A percentile compares a stretch with the other conserved stretches of the same genome.
phyloP scores from a whole-genome alignment of 2,888 invertebrate genomes.

The Aphodius granarius region DNA sequence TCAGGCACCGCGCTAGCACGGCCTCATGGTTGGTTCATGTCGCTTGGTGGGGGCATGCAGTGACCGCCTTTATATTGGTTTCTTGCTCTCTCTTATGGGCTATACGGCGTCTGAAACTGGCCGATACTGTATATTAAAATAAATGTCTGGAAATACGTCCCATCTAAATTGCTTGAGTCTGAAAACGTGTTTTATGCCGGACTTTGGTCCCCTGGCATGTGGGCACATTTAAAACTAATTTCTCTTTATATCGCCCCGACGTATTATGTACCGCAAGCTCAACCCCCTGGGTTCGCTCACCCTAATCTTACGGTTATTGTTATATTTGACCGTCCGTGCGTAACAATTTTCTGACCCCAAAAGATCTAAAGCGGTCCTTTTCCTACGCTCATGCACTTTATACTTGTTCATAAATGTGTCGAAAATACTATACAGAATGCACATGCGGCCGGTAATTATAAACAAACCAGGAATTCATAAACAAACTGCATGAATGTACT shows the following conservation, averaged over 20 bases:
- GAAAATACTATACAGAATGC: background rate
- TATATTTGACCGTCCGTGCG: background rate
- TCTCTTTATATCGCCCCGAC: background rate
- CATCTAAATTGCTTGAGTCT: background rate
- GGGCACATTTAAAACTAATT: background rate
- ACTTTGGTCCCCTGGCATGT: background rate
- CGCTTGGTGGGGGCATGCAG: too few species aligned
- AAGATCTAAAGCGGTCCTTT: background rate
- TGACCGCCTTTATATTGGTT: too few species aligned
- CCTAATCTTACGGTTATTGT: background rate
- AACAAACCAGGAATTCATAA: background rate
- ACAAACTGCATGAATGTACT: background rate
- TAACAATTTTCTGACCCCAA: background rate
- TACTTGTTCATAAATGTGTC: background rate
- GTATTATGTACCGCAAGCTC: background rate
- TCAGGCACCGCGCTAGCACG: too few species aligned
- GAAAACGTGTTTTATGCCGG: background rate
- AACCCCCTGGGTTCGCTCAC: background rate
- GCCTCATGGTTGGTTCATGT: too few species aligned
- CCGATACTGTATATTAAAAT: background rate
- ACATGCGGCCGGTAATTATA: background rate
- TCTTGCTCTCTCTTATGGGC: too few species aligned
- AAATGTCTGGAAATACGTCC: background rate
- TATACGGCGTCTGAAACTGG: too few species aligned
- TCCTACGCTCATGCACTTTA: background rate